Conservation (phyloP, 2,797 vertebrate species). For the Anisognathus igniventris region DNA sequence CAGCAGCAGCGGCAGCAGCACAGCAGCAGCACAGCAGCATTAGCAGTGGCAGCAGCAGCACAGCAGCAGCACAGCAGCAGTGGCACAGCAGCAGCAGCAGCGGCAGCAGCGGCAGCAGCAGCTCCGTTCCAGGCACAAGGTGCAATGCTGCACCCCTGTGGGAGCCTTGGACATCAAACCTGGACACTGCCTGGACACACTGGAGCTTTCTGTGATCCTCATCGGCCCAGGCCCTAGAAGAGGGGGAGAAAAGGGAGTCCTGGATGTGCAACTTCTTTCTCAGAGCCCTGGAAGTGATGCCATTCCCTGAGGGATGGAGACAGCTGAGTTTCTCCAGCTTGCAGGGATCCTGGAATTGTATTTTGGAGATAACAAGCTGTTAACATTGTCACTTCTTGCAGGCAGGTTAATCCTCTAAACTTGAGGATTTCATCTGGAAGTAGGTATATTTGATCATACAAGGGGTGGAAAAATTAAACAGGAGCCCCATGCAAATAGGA, state of each 20-base stretch:
- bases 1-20: no score
- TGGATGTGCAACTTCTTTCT: background rate
- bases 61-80: no score
- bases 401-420: background rate
- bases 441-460: background rate
- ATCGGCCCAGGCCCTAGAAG: background rate
- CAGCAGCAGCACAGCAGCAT: no score
- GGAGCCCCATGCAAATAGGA: background rate
- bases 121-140: background rate
- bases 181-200: rapidly evolving
- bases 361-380: background rate
- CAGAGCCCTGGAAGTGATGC: background rate
- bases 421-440: background rate
- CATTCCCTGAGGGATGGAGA: background rate
- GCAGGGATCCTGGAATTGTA: background rate
- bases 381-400: background rate
- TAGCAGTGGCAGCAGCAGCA: no score
- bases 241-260: background rate
- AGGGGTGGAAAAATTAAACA: background rate
- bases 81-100: no score
- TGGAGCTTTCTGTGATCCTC: rapidly evolving
- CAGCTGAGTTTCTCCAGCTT: background rate
- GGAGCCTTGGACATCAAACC: background rate
- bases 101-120: background rate
- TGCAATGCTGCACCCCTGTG: constrained; percentile 34